phyloP scores from a whole-genome alignment of 2,797 vertebrate species.

The Hippocampus kuda region DNA sequence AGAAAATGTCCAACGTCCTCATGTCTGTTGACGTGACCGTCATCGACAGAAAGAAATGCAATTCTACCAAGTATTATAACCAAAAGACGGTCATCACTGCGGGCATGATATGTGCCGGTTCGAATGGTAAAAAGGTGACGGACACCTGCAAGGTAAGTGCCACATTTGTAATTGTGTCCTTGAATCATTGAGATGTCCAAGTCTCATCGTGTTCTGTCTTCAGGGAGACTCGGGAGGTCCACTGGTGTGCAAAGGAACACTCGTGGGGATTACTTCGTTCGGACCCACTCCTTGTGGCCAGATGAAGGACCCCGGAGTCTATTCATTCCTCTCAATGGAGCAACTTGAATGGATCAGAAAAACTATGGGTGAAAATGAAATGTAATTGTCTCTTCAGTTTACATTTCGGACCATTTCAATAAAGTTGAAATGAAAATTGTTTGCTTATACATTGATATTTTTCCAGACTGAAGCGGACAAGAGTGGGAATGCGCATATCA shows the following conservation, averaged over 20 bases:
- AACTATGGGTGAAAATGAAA: conserved; percentile 14
- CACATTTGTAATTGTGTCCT: background rate
- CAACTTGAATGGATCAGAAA: conserved; percentile 43
- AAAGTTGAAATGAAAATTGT: background rate
- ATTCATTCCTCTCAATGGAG: conserved; percentile 31
- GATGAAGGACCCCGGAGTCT: conserved; percentile 46
- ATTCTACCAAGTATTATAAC: conserved; percentile 44
- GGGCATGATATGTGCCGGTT: conserved; percentile 58
- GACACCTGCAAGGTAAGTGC: conserved; percentile 45
- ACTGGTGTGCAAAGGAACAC: conserved; percentile 32
- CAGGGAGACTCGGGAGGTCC: conserved; percentile 66
- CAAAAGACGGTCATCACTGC: conserved; percentile 27
- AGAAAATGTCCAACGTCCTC: conserved; percentile 39
- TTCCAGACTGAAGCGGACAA: too few relatives aligned
- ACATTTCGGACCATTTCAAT: background rate
- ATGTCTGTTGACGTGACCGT: conserved; percentile 52
- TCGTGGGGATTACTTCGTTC: conserved; percentile 50
- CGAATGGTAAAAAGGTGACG: accelerated
- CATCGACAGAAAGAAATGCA: conserved; percentile 46
- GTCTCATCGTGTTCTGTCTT: background rate
- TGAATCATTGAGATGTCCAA: background rate
- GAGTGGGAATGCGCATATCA: too few relatives aligned
- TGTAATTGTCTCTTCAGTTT: conserved; percentile 3
- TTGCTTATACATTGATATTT: background rate
- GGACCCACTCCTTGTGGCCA: background rate